Evolutionary conservation across 2,888 invertebrate species (phyloP), one percentile per base, ranked within the genome.

Genomic region (Xestia xanthographa): DNA sequence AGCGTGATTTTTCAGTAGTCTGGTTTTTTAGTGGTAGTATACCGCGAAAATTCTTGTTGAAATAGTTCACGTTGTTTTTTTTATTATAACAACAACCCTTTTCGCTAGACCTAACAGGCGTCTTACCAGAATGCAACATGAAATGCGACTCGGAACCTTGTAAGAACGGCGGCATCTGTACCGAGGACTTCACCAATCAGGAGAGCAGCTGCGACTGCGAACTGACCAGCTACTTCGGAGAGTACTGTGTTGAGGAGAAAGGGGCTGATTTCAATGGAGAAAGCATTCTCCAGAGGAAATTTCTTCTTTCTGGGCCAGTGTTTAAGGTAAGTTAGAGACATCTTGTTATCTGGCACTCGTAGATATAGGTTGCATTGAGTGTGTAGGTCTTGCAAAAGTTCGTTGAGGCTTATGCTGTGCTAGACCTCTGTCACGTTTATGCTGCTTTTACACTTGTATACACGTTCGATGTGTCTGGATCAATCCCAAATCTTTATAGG

Each of bases 211-310:
- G 99, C 91, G 98, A 99, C 86, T 99, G 99, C 87, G 98, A 98
- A 88, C 97, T 98, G 80, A 99, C 99, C 0, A 99, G 99, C 76
- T 99, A 99, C 92, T 98, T 98, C 86, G 99, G 99, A 22, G 98
- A 98, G 88, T 97, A 98, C 89, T 99, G 99, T 90, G 98, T 98
- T 86, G 98, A 98, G 94, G 98, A 99, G 92, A 98, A 98, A 91
- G 99, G 98, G 0, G 99, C 98, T 0, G 98, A 98, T 90, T 99
- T 99, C 87, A 98, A 98, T 86, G 99, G 99, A 0, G 98, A 98
- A 91, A 98, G 98, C 29, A 98, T 98, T 80, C 93, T 99, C 58
- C 98, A 98, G 90, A 97, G 98, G 67, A 98, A 98, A 89, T 98
- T 98, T 92, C 97, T 98, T 9, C 93, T 98, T 17, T 97, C 97